Percentiles rank a stretch among this genome's conserved stretches.
Evolutionary conservation across 2,113 vertebrate genomes (phyloP).

Genomic region (Craseonycteris thonglongyai): DNA sequence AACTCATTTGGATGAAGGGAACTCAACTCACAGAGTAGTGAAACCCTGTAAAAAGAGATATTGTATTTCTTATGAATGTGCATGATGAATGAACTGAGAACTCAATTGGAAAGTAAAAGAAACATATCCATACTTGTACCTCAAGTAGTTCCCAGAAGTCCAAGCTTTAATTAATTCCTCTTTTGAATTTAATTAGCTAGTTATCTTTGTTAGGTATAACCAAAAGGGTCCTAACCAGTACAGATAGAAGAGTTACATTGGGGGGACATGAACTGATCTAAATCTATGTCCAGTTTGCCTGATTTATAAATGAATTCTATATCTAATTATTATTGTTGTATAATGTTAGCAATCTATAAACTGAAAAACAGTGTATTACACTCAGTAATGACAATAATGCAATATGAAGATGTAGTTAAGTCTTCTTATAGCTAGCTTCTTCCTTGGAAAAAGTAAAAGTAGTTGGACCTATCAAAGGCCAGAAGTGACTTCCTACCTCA

Average conservation of each 20-base stretch:
- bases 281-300: background rate
- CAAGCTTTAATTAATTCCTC: background rate
- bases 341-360: background rate
- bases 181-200: background rate
- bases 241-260: background rate
- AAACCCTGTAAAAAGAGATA: background rate
- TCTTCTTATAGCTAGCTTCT: background rate
- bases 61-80: background rate
- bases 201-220: background rate
- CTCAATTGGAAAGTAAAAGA: background rate
- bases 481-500: background rate
- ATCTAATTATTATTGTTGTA: background rate
- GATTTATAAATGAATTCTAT: background rate
- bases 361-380: background rate
- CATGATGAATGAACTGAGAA: background rate
- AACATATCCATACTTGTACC: background rate
- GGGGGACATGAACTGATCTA: background rate
- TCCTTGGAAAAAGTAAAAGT: background rate
- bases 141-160: background rate
- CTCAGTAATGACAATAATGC: background rate
- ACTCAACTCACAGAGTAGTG: background rate
- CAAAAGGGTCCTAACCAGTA: background rate
- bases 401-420: background rate
- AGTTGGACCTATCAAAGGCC: background rate
- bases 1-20: background rate